A percentile compares a stretch with the other conserved stretches of the same genome.
Conservation (phyloP, 1,140 invertebrate genomes). For the Drosophila jambulina region DNA sequence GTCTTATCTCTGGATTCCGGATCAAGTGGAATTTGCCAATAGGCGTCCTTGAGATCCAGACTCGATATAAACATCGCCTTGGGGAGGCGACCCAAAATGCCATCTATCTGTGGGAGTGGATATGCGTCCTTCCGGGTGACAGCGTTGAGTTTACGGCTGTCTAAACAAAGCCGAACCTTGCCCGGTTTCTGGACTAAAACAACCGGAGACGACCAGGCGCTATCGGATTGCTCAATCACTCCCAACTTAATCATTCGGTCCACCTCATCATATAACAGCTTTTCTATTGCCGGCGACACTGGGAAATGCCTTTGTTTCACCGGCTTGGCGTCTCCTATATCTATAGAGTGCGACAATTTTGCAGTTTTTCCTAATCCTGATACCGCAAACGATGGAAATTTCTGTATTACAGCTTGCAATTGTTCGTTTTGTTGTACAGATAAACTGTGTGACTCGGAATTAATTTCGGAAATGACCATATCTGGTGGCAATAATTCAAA, state of each 20-base stretch:
- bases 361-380: background rate
- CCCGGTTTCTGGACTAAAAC: background rate
- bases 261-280: background rate
- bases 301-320: background rate
- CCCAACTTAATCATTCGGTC: background rate
- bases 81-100: too few species aligned
- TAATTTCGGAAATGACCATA: background rate
- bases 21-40: background rate
- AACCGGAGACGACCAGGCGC: background rate
- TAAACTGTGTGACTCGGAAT: background rate
- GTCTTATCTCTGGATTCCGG: background rate
- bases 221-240: conserved; percentile 1
- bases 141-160: too few species aligned
- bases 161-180: too few species aligned
- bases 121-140: too few species aligned
- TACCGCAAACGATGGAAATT: background rate
- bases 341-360: background rate
- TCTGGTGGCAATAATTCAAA: background rate
- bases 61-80: background rate
- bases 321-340: background rate
- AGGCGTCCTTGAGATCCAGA: background rate
- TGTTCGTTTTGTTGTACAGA: background rate
- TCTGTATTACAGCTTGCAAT: background rate
- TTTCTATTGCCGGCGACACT: background rate
- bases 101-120: too few species aligned